Conservation (phyloP, 1,140 invertebrate species). For the Pseudomyrmex concolor region DNA sequence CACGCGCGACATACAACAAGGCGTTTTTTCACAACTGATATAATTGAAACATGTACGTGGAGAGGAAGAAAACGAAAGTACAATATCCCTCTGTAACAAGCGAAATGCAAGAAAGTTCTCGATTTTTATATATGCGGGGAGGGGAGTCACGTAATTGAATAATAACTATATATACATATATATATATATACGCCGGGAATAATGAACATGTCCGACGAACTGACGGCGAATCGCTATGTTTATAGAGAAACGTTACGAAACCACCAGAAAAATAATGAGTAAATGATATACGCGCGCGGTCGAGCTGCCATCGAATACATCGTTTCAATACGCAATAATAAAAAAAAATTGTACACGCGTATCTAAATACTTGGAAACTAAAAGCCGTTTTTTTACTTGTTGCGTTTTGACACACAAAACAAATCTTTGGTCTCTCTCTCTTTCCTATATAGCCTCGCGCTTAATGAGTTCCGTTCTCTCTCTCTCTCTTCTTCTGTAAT, state of each 20-base stretch:
- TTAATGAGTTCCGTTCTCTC: too few relatives aligned
- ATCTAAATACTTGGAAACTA: too few relatives aligned
- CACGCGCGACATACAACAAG: not conserved
- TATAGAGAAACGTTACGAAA: conserved; percentile 37
- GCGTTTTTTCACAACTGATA: too few relatives aligned
- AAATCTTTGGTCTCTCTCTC: too few relatives aligned
- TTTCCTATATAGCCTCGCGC: too few relatives aligned
- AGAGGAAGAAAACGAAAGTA: not conserved
- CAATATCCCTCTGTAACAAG: not conserved
- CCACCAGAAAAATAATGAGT: conserved; percentile 41
- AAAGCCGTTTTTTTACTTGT: too few relatives aligned
- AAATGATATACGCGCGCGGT: conserved; percentile 16
- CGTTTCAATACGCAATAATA: not conserved
- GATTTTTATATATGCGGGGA: not conserved
- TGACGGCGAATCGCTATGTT: conserved; percentile 33
- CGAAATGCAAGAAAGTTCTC: conserved; percentile 9
- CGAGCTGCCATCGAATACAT: conserved; percentile 2
- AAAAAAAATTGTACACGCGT: too few relatives aligned
- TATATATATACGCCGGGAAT: not conserved
- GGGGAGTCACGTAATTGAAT: conserved; percentile 33
- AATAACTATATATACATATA: conserved; percentile 16
- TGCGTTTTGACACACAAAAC: too few relatives aligned
- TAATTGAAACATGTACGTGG: too few relatives aligned
- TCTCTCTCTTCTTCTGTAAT: too few relatives aligned
- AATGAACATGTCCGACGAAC: conserved; percentile 13